These are phyloP conservation scores for Chaetops frenatus DNA, from an alignment of 2,113 vertebrate species.

Conservation along the genomic window DNA sequence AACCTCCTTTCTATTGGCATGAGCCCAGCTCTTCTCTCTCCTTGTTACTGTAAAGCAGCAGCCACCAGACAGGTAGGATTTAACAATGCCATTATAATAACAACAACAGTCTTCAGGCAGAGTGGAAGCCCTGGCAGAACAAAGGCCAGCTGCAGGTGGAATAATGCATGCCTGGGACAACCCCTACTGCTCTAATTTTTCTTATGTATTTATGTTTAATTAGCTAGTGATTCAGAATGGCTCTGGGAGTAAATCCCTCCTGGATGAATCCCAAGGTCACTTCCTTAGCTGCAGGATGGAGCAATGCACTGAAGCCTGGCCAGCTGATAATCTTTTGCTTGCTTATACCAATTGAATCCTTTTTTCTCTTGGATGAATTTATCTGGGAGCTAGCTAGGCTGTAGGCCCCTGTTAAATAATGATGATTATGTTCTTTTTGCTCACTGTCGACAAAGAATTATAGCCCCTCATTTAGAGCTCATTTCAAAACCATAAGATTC, in stretches of 20 bases:
- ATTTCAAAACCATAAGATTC: constrained; percentile 62
- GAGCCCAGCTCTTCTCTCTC: not conserved
- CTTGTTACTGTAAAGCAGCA: not conserved
- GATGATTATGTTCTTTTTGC: constrained; percentile 61
- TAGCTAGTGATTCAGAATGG: not conserved
- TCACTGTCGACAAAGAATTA: constrained; percentile 58
- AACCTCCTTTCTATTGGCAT: not conserved
- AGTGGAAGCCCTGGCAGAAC: not conserved
- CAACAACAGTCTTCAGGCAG: not conserved
- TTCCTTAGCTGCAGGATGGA: not conserved
- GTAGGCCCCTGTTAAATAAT: constrained; percentile 56
- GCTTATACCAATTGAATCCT: constrained; percentile 3
- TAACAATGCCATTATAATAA: not conserved
- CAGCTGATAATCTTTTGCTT: constrained; percentile 18
- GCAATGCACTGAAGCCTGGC: not conserved
- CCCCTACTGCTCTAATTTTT: not conserved
- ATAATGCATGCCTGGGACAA: not conserved
- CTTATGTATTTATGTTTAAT: not conserved
- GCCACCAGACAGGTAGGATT: not conserved
- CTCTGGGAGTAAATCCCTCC: not conserved
- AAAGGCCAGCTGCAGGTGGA: not conserved
- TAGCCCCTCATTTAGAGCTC: constrained; percentile 60
- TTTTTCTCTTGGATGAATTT: constrained; percentile 18
- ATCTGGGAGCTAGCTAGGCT: constrained; percentile 22
- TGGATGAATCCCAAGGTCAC: constrained; percentile 32